These are phyloP conservation scores for Drosophila ercepeae DNA, from an alignment of 1,140 invertebrate genomes.

Conservation along the genomic window DNA sequence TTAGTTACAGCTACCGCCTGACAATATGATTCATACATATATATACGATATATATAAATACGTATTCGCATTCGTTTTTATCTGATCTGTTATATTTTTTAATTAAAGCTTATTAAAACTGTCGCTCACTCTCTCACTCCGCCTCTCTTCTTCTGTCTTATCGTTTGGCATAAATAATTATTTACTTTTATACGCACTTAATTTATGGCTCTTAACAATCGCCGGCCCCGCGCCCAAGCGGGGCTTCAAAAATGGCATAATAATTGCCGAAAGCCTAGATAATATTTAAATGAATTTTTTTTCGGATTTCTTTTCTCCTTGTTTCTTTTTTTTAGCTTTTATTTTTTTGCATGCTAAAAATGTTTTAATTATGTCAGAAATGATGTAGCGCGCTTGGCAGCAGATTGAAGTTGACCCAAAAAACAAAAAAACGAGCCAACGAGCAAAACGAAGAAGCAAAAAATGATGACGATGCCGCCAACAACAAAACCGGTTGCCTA, in stretches of 20 bases:
- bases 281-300: constrained; percentile 47
- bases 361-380: constrained; percentile 75
- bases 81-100: constrained; percentile 51
- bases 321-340: constrained; percentile 1
- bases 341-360: constrained; percentile 39
- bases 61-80: constrained; percentile 40
- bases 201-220: constrained; percentile 53
- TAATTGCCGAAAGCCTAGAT: constrained; percentile 38
- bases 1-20: constrained; percentile 66
- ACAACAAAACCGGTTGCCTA: constrained; percentile 60
- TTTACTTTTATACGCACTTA: constrained; percentile 55
- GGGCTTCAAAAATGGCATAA: constrained; percentile 2
- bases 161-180: constrained; percentile 54
- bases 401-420: constrained; percentile 67
- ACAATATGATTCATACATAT: constrained; percentile 29
- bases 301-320: constrained; percentile 12
- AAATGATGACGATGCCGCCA: constrained; percentile 41
- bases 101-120: constrained; percentile 76
- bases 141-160: not conserved
- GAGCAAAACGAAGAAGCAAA: constrained; percentile 20
- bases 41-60: constrained; percentile 27
- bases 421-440: constrained; percentile 46
- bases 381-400: constrained; percentile 58
- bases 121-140: constrained; percentile 33
- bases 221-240: constrained; percentile 3